phyloP scores from a whole-genome alignment of 1,140 invertebrate species.

The Ruditapes philippinarum region DNA sequence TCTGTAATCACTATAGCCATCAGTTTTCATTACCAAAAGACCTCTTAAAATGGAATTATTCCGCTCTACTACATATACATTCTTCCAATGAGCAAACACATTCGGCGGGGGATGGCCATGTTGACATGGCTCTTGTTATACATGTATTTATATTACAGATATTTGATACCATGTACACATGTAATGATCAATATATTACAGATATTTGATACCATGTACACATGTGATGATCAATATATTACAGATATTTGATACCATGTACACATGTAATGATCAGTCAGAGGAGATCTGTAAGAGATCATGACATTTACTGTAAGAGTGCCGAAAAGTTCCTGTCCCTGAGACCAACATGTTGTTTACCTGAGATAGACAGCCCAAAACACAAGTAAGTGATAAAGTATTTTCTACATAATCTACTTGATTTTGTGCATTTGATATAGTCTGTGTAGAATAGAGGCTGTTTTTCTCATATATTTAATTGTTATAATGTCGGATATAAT shows the following conservation, averaged over 20 bases:
- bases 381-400: constrained; percentile 47
- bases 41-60: no score
- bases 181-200: constrained; percentile 93
- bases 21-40: no score
- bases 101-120: no score
- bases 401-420: not conserved
- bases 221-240: constrained; percentile 94
- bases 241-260: constrained; percentile 92
- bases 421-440: not conserved
- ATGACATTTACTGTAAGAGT: constrained; percentile 91
- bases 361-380: constrained; percentile 68
- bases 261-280: constrained; percentile 96
- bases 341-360: constrained; percentile 89
- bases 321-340: constrained; percentile 95
- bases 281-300: constrained; percentile 91
- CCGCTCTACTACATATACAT: no score
- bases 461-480: no score
- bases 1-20: no score
- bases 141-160: no score
- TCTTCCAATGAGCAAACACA: no score
- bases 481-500: no score
- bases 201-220: constrained; percentile 94
- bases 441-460: not conserved
- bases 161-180: constrained; percentile 96
- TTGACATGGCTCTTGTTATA: no score